These are phyloP conservation scores for Eurytoma adleriae DNA, from an alignment of 2,888 invertebrate species.

Conservation along the genomic window DNA sequence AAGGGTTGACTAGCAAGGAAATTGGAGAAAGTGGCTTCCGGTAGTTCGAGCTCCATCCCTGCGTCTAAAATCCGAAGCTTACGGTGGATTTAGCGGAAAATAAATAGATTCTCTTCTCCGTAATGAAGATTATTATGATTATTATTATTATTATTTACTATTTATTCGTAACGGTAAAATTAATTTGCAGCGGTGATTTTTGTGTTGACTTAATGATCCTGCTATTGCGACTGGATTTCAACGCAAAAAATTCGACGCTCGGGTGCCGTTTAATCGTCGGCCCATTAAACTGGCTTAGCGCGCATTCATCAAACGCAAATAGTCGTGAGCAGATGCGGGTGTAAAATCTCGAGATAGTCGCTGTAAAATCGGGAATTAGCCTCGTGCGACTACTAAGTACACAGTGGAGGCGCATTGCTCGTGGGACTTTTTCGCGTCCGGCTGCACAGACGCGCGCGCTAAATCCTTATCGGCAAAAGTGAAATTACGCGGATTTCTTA, in stretches of 20 bases:
- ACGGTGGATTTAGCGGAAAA: conserved; percentile 7
- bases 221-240: too few relatives aligned
- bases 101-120: not conserved
- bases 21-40: conserved; percentile 39
- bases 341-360: too few relatives aligned
- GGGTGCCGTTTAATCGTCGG: too few relatives aligned
- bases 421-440: too few relatives aligned
- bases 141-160: not conserved
- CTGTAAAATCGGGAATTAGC: too few relatives aligned
- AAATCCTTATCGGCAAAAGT: not conserved
- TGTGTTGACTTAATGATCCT: too few relatives aligned
- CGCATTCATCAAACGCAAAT: not conserved
- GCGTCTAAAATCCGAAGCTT: not conserved
- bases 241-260: too few relatives aligned
- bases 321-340: too few relatives aligned
- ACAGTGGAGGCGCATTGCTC: too few relatives aligned
- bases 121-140: not conserved
- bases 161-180: not conserved
- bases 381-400: too few relatives aligned
- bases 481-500: conserved; percentile 6
- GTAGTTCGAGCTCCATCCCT: not conserved
- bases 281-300: not conserved
- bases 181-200: too few relatives aligned
- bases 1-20: not conserved
- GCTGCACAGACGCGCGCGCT: too few relatives aligned